These are phyloP conservation scores for Philypnodon macrostomus DNA, from an alignment of 2,797 vertebrate species.

Conservation along the genomic window DNA sequence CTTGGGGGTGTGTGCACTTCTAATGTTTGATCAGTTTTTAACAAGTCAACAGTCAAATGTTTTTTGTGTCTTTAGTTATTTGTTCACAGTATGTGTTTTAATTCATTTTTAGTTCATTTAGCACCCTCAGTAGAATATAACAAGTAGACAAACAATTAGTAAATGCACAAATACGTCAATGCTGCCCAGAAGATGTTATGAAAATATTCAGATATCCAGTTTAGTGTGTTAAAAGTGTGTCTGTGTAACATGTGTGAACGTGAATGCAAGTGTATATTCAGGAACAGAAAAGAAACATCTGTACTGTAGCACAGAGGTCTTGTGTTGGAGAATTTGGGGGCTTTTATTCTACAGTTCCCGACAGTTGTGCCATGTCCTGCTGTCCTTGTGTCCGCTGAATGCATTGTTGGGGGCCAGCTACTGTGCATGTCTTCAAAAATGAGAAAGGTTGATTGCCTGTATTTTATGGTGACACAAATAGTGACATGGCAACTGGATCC, in stretches of 20 bases:
- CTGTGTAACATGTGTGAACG: background rate
- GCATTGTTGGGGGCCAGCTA: background rate
- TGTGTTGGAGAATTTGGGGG: background rate
- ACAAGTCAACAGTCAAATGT: no score
- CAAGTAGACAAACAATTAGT: no score
- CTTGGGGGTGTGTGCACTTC: background rate
- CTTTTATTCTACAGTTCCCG: constrained; percentile 1
- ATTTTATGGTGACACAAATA: background rate
- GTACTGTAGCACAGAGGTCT: background rate
- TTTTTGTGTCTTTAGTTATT: no score
- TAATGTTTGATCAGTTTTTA: constrained; percentile 1
- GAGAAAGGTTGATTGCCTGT: constrained; percentile 1
- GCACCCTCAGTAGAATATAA: no score
- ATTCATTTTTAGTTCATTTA: no score
- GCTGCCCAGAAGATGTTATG: no score
- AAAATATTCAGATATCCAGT: no score
- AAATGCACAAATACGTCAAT: no score
- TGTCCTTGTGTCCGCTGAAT: background rate
- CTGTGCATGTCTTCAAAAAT: constrained; percentile 4
- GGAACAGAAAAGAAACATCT: background rate
- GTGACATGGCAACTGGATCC: background rate
- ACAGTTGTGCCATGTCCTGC: background rate
- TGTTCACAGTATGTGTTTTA: no score
- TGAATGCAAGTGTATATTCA: constrained; percentile 1
- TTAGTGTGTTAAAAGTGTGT: no score